Evolutionary conservation across 2,113 vertebrate species (phyloP), one percentile per base, ranked within the genome.

Genomic region (Cygnus atratus): DNA sequence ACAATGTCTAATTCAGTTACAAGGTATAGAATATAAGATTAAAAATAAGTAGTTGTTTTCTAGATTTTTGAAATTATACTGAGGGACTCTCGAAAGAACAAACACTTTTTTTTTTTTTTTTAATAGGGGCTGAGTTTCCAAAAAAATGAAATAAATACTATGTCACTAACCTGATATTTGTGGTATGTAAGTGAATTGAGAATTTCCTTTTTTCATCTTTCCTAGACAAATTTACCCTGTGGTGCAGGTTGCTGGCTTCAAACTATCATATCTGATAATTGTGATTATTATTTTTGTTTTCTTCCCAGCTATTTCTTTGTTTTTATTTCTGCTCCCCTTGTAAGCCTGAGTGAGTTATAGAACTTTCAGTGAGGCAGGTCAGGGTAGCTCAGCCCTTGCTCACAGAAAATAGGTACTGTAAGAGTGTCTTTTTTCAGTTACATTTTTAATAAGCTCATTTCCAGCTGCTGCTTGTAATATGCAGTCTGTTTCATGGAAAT

Each of bases 391-490:
- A 93, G 22, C 29, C 26, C 54, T 82, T 39, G 43, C 22, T 79
- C 63, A 43, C 22, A 88, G 87, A 66, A 88, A 95, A 92, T 18
- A 88, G 58, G 43, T 89, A 62, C 71, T 6, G 1, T 68, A 75
- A 91, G 21, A 72, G 37, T 79, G 24, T 82, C 2, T 79, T 31
- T 80, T 95, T 91, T 74, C 85, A 3, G 62, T n/a, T 85, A 43
- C 0, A 2, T 76, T 97, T 91, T 95, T 95, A 95, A 88, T 85
- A 91, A 92, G 55, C 59, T 84, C 24, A 73, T 93, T 90, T 85
- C 41, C 84, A 95, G 71, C 33, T 92, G 35, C 72, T 87, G 20
- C 72, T 86, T 87, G 20, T 84, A 92, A 77, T 65, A 94, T 29
- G 25, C 50, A 88, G 33, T 63, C 55, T 90, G 46, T 50, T 91